Evolutionary conservation across 2,797 vertebrate genomes (phyloP), one percentile per base, ranked within the genome.

Genomic region (Acanthurus lineatus): DNA sequence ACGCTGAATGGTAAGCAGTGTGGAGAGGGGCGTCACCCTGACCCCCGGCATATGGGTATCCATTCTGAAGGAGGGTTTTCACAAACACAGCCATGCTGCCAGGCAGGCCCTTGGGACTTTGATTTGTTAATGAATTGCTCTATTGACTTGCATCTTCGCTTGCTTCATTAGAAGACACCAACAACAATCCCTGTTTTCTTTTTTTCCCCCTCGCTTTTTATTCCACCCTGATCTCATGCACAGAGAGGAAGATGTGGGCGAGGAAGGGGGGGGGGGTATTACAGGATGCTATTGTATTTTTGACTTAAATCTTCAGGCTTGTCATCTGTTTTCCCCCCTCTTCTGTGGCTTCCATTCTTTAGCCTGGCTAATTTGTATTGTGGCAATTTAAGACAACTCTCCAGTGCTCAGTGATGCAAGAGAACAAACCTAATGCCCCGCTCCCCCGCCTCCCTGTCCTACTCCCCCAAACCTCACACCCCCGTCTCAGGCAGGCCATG

Each of bases 51-150:
- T 99, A 99, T 99, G 97, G 97, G 96, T 95, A 93, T 91, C 95
- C 94, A 94, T 96, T 97, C 96, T 96, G 94, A 95, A 96, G 96
- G 95, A 96, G 94, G 92, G 94, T 94, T 97, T 96, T 96, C 95
- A 96, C 96, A 95, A 96, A 96, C 94, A 95, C 95, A 91, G 93
- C 96, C 95, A 95, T 95, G 95, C 94, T 95, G 86, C 93, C 90
- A 93, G 93, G 94, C 93, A 79, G 82, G 91, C 97, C 96, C 95
- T 65, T 91, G 97, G 96, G 97, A 97, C 97, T 97, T 96, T 97
- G 96, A 98, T 97, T 98, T 97, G 97, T 99, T 99, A 99, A 99
- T 98, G 97, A 99, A 99, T 98, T 98, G 97, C 96, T 98, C 97
- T 97, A 97, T 98, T 98, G 97, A 97, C 97, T 98, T 97, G 95